Evolutionary conservation across 1,140 invertebrate genomes (phyloP).

Genomic region (Ips nitidus): DNA sequence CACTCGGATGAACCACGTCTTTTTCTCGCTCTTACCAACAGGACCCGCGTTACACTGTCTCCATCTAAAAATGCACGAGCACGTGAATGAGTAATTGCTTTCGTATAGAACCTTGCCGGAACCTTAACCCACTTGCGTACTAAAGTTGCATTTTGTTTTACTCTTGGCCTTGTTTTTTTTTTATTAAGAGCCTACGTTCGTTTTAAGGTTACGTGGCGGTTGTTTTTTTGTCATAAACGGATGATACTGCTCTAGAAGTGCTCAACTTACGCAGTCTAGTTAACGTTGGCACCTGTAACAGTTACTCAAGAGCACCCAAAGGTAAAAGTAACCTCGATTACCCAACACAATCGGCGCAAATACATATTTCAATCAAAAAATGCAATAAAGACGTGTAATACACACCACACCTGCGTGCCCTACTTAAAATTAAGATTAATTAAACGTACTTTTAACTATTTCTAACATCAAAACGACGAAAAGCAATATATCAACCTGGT

Average conservation of each 20-base stretch:
- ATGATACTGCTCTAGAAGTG: constrained; percentile 8
- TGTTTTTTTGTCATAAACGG: constrained; percentile 17
- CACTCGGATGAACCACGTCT: constrained; percentile 3
- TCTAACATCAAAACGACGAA: constrained; percentile 18
- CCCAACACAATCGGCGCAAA: not conserved
- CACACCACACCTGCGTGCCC: constrained; percentile 24
- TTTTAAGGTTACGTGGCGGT: constrained; percentile 44
- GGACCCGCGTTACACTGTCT: not conserved
- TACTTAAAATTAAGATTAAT: constrained; percentile 20
- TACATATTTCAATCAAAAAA: constrained; percentile 18
- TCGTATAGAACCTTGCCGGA: constrained; percentile 38
- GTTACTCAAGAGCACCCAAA: too few species aligned
- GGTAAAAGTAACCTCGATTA: too few species aligned
- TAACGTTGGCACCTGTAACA: too few species aligned
- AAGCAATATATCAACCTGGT: constrained; percentile 23
- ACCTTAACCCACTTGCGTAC: constrained; percentile 51
- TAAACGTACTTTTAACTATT: constrained; percentile 23
- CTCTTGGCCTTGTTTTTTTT: constrained; percentile 51
- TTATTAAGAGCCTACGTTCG: constrained; percentile 38
- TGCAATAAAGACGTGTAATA: constrained; percentile 24
- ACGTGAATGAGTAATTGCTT: constrained; percentile 22
- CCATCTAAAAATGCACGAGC: constrained; percentile 3
- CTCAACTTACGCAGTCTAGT: too few species aligned
- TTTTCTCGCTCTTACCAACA: not conserved
- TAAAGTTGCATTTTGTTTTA: constrained; percentile 50